Conservation (phyloP, 2,797 vertebrate species). For the Pangasius djambal region DNA sequence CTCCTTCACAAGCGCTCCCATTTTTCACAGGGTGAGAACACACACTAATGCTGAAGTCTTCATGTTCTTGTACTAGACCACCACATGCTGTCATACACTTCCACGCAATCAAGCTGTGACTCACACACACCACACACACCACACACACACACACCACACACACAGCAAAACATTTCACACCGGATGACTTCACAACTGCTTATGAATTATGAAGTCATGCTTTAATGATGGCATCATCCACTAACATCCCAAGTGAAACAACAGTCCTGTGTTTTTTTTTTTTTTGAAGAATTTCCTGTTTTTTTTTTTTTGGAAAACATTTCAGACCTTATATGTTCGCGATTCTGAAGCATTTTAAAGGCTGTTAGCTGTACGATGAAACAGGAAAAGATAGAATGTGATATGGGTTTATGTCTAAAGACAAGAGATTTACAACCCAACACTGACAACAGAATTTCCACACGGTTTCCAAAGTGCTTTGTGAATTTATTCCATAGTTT, state of each 20-base stretch:
- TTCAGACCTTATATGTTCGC: no score
- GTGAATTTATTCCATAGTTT: neutral
- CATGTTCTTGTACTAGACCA: neutral
- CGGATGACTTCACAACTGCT: neutral
- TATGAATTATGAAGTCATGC: slow-evolving; percentile 8
- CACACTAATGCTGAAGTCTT: neutral
- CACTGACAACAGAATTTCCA: neutral
- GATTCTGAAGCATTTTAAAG: neutral
- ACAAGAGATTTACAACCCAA: neutral
- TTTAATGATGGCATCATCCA: slow-evolving; percentile 1
- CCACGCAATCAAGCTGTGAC: neutral
- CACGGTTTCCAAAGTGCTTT: neutral
- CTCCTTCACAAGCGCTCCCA: neutral
- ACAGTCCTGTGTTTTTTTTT: neutral
- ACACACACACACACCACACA: neutral
- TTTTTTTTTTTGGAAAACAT: neutral
- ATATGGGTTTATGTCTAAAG: neutral
- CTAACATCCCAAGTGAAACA: neutral
- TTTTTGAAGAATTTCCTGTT: neutral
- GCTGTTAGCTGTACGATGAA: neutral
- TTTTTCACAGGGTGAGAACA: neutral
- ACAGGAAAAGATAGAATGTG: neutral
- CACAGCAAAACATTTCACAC: neutral
- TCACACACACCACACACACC: neutral
- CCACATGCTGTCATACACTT: neutral